Conservation (phyloP, 2,888 invertebrate genomes). For the Candidula unifasciata region DNA sequence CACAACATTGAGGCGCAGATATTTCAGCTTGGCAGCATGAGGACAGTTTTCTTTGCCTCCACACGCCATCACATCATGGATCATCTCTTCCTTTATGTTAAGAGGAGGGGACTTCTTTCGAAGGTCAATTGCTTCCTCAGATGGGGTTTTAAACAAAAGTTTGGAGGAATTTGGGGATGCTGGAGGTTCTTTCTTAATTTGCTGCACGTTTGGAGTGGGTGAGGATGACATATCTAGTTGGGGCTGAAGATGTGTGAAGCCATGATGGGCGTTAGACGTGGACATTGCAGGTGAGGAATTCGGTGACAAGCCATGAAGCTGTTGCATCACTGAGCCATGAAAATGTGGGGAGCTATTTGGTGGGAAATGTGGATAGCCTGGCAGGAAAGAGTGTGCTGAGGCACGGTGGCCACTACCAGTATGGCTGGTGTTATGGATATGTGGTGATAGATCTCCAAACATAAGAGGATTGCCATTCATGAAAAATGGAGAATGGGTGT, state of each 20-base stretch:
- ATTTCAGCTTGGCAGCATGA: conserved; percentile 72
- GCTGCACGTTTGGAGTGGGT: conserved; percentile 42
- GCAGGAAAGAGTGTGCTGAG: conserved; percentile 52
- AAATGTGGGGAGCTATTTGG: conserved; percentile 36
- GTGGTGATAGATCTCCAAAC: conserved; percentile 47
- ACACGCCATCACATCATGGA: conserved; percentile 57
- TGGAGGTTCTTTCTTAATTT: conserved; percentile 48
- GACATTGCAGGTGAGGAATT: conserved; percentile 28
- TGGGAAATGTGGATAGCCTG: conserved; percentile 47
- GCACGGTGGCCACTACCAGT: conserved; percentile 54
- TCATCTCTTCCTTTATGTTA: conserved; percentile 54
- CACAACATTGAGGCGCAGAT: conserved; percentile 74
- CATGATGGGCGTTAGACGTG: conserved; percentile 22
- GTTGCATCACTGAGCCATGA: conserved; percentile 20
- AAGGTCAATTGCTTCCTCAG: conserved; percentile 68
- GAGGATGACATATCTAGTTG: conserved; percentile 44
- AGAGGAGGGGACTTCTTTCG: conserved; percentile 62
- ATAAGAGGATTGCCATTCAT: conserved; percentile 54
- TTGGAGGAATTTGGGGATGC: conserved; percentile 36
- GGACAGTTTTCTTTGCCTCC: conserved; percentile 66
- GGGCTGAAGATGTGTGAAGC: conserved; percentile 17
- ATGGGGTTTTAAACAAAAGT: conserved; percentile 41
- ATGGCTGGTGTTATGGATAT: conserved; percentile 52
- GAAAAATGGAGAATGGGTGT: conserved; percentile 54
- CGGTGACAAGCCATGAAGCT: conserved; percentile 37